Conservation (phyloP, 2,113 vertebrate species). For the Azemiops feae region DNA sequence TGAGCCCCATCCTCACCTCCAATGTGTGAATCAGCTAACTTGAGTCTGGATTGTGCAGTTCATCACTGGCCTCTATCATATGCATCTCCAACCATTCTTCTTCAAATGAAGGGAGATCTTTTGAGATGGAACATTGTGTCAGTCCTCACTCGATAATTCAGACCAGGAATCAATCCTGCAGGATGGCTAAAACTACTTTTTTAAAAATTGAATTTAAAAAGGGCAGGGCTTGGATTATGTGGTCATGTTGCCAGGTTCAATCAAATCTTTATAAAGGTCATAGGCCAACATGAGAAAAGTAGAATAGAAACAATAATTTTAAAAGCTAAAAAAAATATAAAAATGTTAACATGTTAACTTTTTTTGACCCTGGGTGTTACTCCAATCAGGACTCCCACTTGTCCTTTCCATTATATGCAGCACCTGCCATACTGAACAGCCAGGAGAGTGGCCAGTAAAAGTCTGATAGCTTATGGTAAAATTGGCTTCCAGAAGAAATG, state of each 20-base stretch:
- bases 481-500: background rate
- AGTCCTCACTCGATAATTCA: background rate
- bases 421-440: no score
- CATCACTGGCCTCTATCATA: background rate
- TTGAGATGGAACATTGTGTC: background rate
- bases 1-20: background rate
- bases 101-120: background rate
- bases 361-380: background rate
- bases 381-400: background rate
- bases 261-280: background rate
- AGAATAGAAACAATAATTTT: background rate
- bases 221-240: background rate
- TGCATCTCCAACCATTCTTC: background rate
- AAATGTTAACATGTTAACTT: background rate
- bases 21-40: background rate
- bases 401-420: background rate
- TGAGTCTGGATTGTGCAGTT: background rate
- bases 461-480: background rate
- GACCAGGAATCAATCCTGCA: background rate
- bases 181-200: background rate
- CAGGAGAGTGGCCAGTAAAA: background rate
- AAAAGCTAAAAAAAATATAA: background rate
- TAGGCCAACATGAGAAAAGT: background rate
- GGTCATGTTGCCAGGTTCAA: background rate
- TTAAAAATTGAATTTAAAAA: background rate